phyloP scores from a whole-genome alignment of 2,113 vertebrate species.

The Myiagra hebetior region DNA sequence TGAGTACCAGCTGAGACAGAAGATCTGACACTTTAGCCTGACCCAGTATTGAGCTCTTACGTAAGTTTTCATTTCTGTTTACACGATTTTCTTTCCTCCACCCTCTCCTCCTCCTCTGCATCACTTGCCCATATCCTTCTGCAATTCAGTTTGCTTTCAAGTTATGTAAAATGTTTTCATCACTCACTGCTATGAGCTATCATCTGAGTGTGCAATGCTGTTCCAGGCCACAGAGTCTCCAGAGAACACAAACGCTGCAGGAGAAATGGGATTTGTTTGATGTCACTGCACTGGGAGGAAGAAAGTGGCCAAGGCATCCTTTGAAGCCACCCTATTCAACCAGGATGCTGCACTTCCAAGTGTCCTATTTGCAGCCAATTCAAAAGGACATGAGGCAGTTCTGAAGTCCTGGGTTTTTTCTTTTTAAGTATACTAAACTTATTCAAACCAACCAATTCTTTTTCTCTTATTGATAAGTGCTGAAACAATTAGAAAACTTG shows the following conservation, averaged over 20 bases:
- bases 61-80: background rate
- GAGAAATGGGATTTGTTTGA: constrained; percentile 14
- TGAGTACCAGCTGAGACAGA: background rate
- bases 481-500: background rate
- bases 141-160: background rate
- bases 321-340: background rate
- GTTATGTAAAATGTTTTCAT: constrained; percentile 22
- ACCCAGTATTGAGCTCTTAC: background rate
- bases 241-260: background rate
- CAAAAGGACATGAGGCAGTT: background rate
- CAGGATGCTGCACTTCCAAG: background rate
- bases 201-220: background rate
- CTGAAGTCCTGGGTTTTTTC: background rate
- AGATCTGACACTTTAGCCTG: background rate
- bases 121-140: background rate
- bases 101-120: background rate
- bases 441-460: background rate
- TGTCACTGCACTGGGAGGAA: background rate
- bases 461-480: background rate
- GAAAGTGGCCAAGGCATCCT: background rate
- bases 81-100: background rate
- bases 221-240: background rate
- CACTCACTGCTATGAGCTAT: background rate
- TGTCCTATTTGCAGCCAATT: background rate
- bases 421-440: background rate